These are phyloP conservation scores for Epizoanthus fatuus DNA, from an alignment of 92 coral and sea anemone genomes.

Conservation along the genomic window DNA sequence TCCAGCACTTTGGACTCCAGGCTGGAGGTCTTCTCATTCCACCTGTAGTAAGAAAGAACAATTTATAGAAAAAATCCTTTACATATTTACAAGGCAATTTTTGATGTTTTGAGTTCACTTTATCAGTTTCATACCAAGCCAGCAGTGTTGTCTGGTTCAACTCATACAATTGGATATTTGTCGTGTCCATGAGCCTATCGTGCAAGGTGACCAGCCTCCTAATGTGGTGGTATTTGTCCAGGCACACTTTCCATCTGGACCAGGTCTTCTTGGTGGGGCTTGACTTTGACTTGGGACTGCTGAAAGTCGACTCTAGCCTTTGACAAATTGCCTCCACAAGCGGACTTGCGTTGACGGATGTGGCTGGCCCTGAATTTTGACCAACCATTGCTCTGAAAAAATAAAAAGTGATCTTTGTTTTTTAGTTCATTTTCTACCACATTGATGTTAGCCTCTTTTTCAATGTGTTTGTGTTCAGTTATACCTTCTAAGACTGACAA, in stretches of 20 bases:
- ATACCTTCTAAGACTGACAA: constrained; percentile 44
- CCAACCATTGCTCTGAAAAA: constrained; percentile 60
- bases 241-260: constrained; percentile 56
- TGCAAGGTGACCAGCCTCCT: constrained; percentile 39
- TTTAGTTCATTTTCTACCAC: too few relatives aligned
- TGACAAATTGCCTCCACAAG: not conserved
- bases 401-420: too few relatives aligned
- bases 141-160: constrained; percentile 46
- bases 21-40: not conserved
- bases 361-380: constrained; percentile 60
- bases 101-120: too few relatives aligned
- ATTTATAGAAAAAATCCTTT: not conserved
- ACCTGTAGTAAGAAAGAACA: not conserved
- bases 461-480: too few relatives aligned
- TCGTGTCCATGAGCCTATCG: constrained; percentile 18
- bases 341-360: constrained; percentile 49
- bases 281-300: not conserved
- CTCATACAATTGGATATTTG: constrained; percentile 42
- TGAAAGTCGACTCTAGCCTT: not conserved
- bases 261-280: constrained; percentile 12
- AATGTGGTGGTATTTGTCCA: constrained; percentile 50
- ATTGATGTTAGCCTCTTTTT: too few relatives aligned
- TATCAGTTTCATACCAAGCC: constrained; percentile 13
- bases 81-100: not conserved
- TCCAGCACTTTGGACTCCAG: not conserved